phyloP scores from a whole-genome alignment of 1,140 invertebrate species.

The Pseudoatta argentina region DNA sequence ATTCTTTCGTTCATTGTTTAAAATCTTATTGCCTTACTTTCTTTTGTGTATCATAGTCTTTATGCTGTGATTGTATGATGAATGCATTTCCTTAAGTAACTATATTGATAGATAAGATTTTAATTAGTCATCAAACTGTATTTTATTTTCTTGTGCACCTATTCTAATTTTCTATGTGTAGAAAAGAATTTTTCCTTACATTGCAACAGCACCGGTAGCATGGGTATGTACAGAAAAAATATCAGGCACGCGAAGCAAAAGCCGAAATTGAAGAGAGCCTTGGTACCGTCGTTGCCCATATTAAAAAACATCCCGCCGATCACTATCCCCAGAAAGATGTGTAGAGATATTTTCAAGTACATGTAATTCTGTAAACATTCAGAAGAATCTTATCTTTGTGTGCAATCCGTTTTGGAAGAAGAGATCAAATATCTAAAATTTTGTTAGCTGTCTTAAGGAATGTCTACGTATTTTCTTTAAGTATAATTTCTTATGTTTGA shows the following conservation, averaged over 20 bases:
- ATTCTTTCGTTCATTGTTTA: no score
- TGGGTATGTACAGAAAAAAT: constrained; percentile 92
- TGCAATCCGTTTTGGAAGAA: background rate
- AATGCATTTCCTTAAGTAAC: background rate
- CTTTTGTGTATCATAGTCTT: no score
- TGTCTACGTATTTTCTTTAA: background rate
- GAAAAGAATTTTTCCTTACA: constrained; percentile 87
- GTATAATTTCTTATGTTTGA: background rate
- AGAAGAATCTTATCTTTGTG: constrained; percentile 44
- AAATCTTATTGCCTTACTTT: no score
- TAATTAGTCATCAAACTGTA: background rate
- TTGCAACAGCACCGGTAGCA: constrained; percentile 92
- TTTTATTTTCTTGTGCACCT: background rate
- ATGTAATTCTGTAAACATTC: constrained; percentile 89
- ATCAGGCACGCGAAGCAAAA: constrained; percentile 93
- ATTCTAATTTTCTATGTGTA: background rate
- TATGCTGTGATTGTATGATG: background rate
- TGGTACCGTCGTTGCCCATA: constrained; percentile 92
- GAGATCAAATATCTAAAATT: background rate
- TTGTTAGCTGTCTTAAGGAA: background rate
- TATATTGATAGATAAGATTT: background rate
- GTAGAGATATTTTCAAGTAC: constrained; percentile 89
- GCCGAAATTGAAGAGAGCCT: constrained; percentile 93
- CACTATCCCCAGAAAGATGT: constrained; percentile 90
- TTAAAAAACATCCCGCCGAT: constrained; percentile 90